These are phyloP conservation scores for Agrochola lychnidis DNA, from an alignment of 2,888 invertebrate genomes.

Conservation along the genomic window DNA sequence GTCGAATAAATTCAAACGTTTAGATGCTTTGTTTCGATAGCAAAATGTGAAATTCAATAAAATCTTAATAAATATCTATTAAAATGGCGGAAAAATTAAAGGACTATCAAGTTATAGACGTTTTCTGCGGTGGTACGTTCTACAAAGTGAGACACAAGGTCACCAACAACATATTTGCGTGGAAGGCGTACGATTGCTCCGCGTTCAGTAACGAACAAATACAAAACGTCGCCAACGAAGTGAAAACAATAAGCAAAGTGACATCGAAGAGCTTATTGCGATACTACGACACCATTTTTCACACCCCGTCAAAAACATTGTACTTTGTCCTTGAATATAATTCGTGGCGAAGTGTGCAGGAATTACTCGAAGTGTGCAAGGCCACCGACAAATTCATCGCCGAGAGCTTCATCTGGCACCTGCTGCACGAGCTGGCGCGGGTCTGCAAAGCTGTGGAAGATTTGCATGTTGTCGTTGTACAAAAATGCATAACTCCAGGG, in stretches of 20 bases:
- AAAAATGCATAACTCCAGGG: conserved; percentile 78
- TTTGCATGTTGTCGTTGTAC: conserved; percentile 76
- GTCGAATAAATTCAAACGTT: conserved; percentile 82
- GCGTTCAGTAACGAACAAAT: conserved; percentile 84
- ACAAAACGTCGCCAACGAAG: conserved; percentile 85
- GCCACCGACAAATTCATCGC: conserved; percentile 78
- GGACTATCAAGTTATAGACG: conserved; percentile 89
- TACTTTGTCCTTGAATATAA: conserved; percentile 87
- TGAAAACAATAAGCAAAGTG: conserved; percentile 84
- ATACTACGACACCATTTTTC: conserved; percentile 87
- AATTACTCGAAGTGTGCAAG: conserved; percentile 79
- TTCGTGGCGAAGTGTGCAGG: conserved; percentile 83
- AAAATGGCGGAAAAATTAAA: conserved; percentile 86
- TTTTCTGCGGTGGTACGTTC: conserved; percentile 87
- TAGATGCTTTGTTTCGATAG: conserved; percentile 84
- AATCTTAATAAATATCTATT: conserved; percentile 54
- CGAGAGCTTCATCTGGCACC: conserved; percentile 85
- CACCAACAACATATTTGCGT: conserved; percentile 88
- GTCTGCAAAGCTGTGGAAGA: conserved; percentile 78
- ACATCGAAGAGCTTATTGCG: conserved; percentile 81
- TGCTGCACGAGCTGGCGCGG: conserved; percentile 83
- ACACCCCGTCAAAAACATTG: conserved; percentile 86
- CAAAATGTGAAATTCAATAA: conserved; percentile 82
- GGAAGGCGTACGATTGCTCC: conserved; percentile 88
- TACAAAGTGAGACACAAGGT: conserved; percentile 90